Base-by-base conservation (phyloP, 2,113 vertebrate species). In the Pardalotus punctatus region DNA sequence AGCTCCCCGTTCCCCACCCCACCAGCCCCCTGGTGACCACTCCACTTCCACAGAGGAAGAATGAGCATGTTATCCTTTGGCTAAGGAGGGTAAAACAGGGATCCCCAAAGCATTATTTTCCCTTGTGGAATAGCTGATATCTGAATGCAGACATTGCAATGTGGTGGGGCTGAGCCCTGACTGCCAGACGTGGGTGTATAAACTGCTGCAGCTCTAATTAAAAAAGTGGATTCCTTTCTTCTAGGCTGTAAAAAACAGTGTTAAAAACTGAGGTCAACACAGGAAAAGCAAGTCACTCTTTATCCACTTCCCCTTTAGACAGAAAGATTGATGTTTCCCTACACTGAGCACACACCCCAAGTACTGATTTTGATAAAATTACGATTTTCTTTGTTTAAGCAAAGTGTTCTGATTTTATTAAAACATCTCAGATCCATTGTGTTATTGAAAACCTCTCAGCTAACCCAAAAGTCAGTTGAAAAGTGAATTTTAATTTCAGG, bases 121-220 rank as follows among this genome's bases (percentile, higher is more conserved):
- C 12, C 28, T 76, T 2, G 3, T 64, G 35, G 60, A 88, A 47
- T 25, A 80, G 62, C 57, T 82, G 76, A 29, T 58, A 29, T 11
- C 33, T 7, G 24, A 36, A 25, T 51, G 62, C 36, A 86, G 76
- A 35, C 0, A 0, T 56, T 50, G 53, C 54, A 65, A 5, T 0
- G 0, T 0, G 0, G 35, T 2, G 2, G 11, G 15, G 27, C 70
- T 70, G 45, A 65, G 74, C 31, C 17, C n/a, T 1, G 0, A 5
- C 48, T 53, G 81, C 45, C 69, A 38, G 62, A 18, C 9, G 12
- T 13, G 19, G 35, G 17, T 7, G 7, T 27, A 60, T 11, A 31
- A 74, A 73, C 64, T 81, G 45, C 36, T 57, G 65, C 25, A 65
- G 40, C 40, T 65, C 6, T 4, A 58, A 90, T 47, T 66, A 54